Conservation (phyloP, 2,888 invertebrate species). For the Ennomos erosarius region DNA sequence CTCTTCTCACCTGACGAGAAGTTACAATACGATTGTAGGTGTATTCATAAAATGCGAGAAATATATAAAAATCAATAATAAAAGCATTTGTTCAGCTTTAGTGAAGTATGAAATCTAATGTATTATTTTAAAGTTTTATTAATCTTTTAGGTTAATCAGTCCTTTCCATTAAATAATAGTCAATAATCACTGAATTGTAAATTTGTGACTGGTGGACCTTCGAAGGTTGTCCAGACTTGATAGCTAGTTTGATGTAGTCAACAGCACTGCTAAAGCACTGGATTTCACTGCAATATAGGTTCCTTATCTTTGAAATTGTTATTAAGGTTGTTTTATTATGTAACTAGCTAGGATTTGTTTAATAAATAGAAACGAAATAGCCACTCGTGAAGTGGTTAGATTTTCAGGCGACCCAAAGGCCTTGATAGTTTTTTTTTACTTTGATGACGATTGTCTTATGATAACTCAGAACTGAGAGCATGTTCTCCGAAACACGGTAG, state of each 20-base stretch:
- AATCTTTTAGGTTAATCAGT: conserved; percentile 17
- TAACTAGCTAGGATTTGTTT: conserved; percentile 2
- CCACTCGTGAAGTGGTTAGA: too few species aligned
- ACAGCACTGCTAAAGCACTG: conserved; percentile 42
- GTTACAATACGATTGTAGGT: too few species aligned
- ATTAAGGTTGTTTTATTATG: conserved; percentile 9
- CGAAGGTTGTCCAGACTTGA: conserved; percentile 25
- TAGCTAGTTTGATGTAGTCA: conserved; percentile 26
- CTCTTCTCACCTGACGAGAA: too few species aligned
- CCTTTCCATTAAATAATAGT: conserved; percentile 21
- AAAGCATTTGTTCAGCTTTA: too few species aligned
- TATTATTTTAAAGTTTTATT: not conserved
- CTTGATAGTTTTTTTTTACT: too few species aligned
- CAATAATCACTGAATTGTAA: conserved; percentile 26
- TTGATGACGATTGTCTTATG: too few species aligned
- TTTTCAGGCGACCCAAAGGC: too few species aligned
- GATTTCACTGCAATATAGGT: conserved; percentile 9
- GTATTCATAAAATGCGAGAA: too few species aligned
- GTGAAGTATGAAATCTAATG: too few species aligned
- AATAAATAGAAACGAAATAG: not conserved
- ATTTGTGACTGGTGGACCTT: conserved; percentile 29
- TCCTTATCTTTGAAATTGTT: conserved; percentile 11
- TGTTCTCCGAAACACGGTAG: too few species aligned
- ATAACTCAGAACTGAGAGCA: too few species aligned
- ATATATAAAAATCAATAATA: too few species aligned